Evolutionary conservation across 2,113 vertebrate species (phyloP), one percentile per base, ranked within the genome.

Genomic region (Octodon degus): DNA sequence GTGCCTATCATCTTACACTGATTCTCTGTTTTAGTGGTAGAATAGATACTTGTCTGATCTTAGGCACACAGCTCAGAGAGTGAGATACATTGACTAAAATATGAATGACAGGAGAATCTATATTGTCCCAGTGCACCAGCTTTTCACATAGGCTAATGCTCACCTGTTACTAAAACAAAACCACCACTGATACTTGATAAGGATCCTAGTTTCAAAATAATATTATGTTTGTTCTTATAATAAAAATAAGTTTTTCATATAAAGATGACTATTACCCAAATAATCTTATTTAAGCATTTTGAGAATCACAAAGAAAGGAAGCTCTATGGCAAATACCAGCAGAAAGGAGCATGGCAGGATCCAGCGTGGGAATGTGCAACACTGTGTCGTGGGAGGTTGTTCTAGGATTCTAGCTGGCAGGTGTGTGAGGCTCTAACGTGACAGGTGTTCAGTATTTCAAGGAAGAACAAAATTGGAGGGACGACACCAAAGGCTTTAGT

Each of bases 111-210:
- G 37, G 32, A 60, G 16, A 72, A 82, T 55, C 27, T 27, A 22
- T 7, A 0, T 8, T 82, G 55, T 11, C 30, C 34, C 27, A 34
- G 4, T 58, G 9, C 40, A 79, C 34, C 7, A 82, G 72, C 24
- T 94, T 95, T 87, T 79, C 32, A 67, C 19, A 60, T 74, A 68
- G 30, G 27, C 37, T 13, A 77, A 12, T 83, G 30, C 62, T 81
- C 76, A 93, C 24, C 37, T 93, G 30, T 55, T 24, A 87, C 27
- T 93, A 67, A 90, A 94, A 76, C 11, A 86, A 95, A 89, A 96
- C 10, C 17, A 92, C 27, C 92, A 43, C 5, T 79, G 17, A 62
- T 9, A 27, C 43, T 22, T 91, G 53, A 77, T 50, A 13, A 81
- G 30, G 40, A 88, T 58, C 62, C 17, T 72, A 37, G 32, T 50